Conservation (phyloP, 2,797 vertebrate species). For the Danio albolineatus region DNA sequence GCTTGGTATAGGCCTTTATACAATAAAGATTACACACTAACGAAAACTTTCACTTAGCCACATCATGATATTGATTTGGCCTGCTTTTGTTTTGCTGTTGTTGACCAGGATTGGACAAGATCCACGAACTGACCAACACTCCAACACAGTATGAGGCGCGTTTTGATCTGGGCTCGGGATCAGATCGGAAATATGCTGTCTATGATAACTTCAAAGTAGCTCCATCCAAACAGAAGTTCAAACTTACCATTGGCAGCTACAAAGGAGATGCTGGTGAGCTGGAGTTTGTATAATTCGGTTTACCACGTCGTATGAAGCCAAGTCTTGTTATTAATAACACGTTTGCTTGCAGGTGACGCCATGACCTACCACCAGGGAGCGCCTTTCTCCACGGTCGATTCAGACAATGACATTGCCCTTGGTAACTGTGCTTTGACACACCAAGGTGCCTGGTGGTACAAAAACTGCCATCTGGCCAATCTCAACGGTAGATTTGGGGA, state of each 20-base stretch:
- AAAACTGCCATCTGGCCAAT: constrained; percentile 91
- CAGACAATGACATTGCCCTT: constrained; percentile 88
- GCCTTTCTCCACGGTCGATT: constrained; percentile 86
- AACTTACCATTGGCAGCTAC: constrained; percentile 84
- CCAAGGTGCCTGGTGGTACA: constrained; percentile 89
- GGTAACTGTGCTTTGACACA: constrained; percentile 88
- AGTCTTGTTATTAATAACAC: not conserved
- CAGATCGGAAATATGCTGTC: constrained; percentile 81
- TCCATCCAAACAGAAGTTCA: constrained; percentile 84
- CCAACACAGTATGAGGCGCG: constrained; percentile 79
- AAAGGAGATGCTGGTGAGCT: constrained; percentile 85
- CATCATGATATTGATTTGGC: not conserved
- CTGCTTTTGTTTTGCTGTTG: not conserved
- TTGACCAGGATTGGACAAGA: constrained; percentile 85
- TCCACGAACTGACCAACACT: constrained; percentile 85
- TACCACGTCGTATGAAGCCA: not conserved
- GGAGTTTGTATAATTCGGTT: not conserved
- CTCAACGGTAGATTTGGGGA: constrained; percentile 86
- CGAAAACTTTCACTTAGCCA: not conserved
- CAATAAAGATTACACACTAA: constrained; percentile 9
- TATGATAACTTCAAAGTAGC: constrained; percentile 86
- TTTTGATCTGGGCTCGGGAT: constrained; percentile 81
- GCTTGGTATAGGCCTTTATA: constrained; percentile 76
- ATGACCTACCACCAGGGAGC: constrained; percentile 88
- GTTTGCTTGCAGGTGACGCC: constrained; percentile 82